Evolutionary conservation across 2,797 vertebrate genomes (phyloP).

Genomic region (Platalea minor): DNA sequence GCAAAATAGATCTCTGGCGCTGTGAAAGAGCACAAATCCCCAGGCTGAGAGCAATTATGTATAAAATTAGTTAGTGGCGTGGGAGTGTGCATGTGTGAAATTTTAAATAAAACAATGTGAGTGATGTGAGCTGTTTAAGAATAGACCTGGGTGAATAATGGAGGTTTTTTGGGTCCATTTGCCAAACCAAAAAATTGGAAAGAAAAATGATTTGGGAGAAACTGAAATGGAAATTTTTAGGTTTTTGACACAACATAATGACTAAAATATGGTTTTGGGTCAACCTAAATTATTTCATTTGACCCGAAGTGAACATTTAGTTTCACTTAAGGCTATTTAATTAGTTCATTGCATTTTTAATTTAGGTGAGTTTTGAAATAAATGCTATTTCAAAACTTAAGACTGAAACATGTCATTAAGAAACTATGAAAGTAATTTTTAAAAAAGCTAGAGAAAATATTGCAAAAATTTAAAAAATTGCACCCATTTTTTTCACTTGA

Average conservation of each 20-base stretch:
- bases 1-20: background rate
- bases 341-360: background rate
- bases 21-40: background rate
- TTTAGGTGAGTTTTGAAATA: background rate
- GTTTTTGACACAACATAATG: background rate
- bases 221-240: background rate
- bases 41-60: slow-evolving; percentile 4
- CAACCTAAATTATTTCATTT: background rate
- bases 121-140: background rate
- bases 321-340: background rate
- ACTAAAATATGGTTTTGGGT: background rate
- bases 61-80: slow-evolving; percentile 21
- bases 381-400: background rate
- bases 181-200: background rate
- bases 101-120: background rate
- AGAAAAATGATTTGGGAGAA: background rate
- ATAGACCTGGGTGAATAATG: background rate
- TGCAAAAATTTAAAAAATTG: background rate
- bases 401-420: background rate
- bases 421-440: background rate
- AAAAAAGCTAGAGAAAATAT: background rate
- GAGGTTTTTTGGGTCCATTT: background rate
- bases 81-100: slow-evolving; percentile 25
- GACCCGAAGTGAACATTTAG: background rate
- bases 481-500: background rate